Evolutionary conservation across 2,113 vertebrate species (phyloP).

Genomic region (Tragelaphus imberbis): DNA sequence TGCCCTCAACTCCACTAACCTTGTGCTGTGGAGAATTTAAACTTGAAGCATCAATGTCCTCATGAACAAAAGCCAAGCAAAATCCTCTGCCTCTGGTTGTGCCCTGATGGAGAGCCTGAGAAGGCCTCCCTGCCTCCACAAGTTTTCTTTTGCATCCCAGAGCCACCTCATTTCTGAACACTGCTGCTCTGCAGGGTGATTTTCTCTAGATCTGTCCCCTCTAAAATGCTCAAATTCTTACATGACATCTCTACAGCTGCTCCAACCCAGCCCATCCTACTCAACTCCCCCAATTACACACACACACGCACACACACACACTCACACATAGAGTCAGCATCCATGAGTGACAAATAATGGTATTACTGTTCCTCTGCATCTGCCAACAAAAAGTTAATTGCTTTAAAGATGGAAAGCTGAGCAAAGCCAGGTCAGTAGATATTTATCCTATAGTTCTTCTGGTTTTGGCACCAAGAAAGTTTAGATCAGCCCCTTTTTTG

Average conservation of each 20-base stretch:
- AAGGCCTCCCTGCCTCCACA: no score
- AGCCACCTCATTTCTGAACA: not conserved
- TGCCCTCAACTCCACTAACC: fast-evolving
- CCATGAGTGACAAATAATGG: not conserved
- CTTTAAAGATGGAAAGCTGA: not conserved
- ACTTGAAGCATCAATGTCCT: no score
- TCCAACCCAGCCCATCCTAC: no score
- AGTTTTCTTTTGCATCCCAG: not conserved
- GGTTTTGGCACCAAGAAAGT: not conserved
- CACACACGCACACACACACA: not conserved
- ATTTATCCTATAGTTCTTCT: not conserved
- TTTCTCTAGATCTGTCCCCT: not conserved
- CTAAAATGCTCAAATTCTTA: not conserved
- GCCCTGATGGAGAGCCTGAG: not conserved
- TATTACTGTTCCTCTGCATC: not conserved
- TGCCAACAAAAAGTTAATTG: not conserved
- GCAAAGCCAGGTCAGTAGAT: not conserved
- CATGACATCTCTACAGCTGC: fast-evolving
- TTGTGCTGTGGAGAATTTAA: not conserved
- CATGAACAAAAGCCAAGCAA: no score
- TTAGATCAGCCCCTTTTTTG: not conserved
- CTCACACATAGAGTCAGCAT: not conserved
- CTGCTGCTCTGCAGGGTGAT: not conserved
- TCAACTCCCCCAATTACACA: no score
- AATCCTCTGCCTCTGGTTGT: no score